phyloP scores from a whole-genome alignment of 92 coral and sea anemone species.

The Meandrina meandrites region DNA sequence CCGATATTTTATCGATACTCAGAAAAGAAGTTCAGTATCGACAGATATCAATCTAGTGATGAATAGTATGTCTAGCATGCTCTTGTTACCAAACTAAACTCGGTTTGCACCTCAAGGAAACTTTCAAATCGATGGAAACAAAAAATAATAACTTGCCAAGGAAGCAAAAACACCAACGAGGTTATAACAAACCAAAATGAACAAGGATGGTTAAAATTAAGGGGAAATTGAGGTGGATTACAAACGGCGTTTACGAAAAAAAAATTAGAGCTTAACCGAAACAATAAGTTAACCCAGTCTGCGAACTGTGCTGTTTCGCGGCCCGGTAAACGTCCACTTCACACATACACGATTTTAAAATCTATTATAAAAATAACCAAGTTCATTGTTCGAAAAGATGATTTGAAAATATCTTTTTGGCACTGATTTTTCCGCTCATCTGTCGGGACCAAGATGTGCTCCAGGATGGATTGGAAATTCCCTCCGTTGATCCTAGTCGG shows the following conservation, averaged over 20 bases:
- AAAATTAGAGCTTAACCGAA: background rate
- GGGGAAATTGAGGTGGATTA: background rate
- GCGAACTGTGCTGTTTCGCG: background rate
- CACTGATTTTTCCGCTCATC: background rate
- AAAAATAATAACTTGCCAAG: too few species aligned
- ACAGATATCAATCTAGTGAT: background rate
- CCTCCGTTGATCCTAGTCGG: background rate
- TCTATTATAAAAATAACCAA: background rate
- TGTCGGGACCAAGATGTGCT: background rate
- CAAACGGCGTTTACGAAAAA: background rate
- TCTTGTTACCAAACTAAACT: background rate
- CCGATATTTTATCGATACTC: background rate
- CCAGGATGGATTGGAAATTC: background rate
- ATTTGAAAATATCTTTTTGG: background rate
- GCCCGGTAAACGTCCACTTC: background rate
- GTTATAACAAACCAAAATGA: background rate
- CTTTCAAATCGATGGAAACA: background rate
- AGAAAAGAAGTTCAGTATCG: too few species aligned
- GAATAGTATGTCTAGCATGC: background rate
- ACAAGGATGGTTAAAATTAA: background rate
- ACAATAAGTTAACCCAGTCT: background rate
- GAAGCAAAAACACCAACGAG: too few species aligned
- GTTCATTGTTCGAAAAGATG: background rate
- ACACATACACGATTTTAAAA: background rate
- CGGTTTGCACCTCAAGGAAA: background rate